A percentile compares a stretch with the other conserved stretches of the same genome.
These are phyloP conservation scores for Drosophila ficusphila DNA, from an alignment of 1,140 invertebrate species.

Conservation along the genomic window DNA sequence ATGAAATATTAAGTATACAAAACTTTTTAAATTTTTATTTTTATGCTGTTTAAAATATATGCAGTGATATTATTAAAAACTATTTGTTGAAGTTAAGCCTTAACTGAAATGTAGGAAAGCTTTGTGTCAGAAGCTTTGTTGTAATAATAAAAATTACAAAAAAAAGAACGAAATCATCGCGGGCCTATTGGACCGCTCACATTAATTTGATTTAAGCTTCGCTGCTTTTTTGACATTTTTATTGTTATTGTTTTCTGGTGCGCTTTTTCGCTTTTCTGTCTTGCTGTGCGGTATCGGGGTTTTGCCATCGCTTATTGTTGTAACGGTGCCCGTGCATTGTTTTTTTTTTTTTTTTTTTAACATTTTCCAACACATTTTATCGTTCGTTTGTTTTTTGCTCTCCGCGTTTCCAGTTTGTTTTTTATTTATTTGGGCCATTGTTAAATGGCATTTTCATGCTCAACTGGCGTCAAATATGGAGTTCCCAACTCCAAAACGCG, in stretches of 20 bases:
- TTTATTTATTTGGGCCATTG: slow-evolving; percentile 76
- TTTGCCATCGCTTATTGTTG: slow-evolving; percentile 44
- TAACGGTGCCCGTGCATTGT: slow-evolving; percentile 63
- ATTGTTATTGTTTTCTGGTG: slow-evolving; percentile 58
- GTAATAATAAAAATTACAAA: slow-evolving; percentile 5
- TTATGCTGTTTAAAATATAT: background rate
- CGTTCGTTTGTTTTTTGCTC: slow-evolving; percentile 42
- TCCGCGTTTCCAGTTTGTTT: slow-evolving; percentile 32
- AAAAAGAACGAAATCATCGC: slow-evolving; percentile 1
- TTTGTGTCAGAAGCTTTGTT: background rate
- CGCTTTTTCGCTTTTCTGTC: slow-evolving; percentile 25
- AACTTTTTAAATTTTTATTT: too few relatives aligned
- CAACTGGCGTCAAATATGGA: slow-evolving; percentile 80
- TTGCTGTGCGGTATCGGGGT: slow-evolving; percentile 56
- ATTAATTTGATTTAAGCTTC: slow-evolving; percentile 64
- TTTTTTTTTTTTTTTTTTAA: slow-evolving; percentile 65
- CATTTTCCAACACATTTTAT: slow-evolving; percentile 71
- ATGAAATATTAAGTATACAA: too few relatives aligned
- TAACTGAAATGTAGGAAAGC: too few relatives aligned
- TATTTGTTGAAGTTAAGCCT: too few relatives aligned
- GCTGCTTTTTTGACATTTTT: slow-evolving; percentile 65
- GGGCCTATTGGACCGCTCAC: slow-evolving; percentile 44
- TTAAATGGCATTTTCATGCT: slow-evolving; percentile 82
- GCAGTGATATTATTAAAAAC: background rate
- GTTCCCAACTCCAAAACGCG: slow-evolving; percentile 14